Evolutionary conservation across 2,797 vertebrate genomes (phyloP), one percentile per base, ranked within the genome.

Genomic region (Artibeus lituratus): DNA sequence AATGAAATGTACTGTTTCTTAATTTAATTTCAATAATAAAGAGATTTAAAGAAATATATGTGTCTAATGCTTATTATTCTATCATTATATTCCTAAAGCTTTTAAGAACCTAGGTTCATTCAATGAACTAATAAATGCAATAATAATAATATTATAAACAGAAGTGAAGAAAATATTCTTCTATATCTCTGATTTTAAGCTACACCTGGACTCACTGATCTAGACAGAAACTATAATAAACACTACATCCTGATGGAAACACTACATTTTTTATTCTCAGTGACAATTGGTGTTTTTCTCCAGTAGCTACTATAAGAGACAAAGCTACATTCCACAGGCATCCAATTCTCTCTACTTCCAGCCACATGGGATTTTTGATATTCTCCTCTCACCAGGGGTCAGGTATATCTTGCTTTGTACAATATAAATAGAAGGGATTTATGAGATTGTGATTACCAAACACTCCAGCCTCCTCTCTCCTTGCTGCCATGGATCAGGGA

Each of bases 11-110:
- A 77, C 6, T 42, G 26, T 59, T 72, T 94, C 19, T 39, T 9
- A 5, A 32, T 67, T 59, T 94, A 18, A 95, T 78, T 95, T 96
- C 39, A 57, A 55, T 83, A 86, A 94, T 29, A 74, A 83, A 90
- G 16, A 95, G 21, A 77, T 37, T 88, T 55, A 73, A 73, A 67
- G 29, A 82, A 87, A 55, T 74, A 76, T 32, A 49, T 1, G 4
- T 69, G 22, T 53, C 26, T 77, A 59, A 85, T 42, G 7, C 1
- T 44, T 57, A 73, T 9, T 90, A 7, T 87, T 51, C 10, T 69
- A 47, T 72, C 32, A 76, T 86, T 74, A 35, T 74, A 62, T 77
- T 82, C 3, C 11, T 22, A 85, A 87, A 89, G 19, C 26, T 88
- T 89, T 92, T 62, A 73, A 94, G 53, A 90, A 76, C 19, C 19